Evolutionary conservation across 1,140 invertebrate species (phyloP).

Genomic region (roundworm (Caenorhabditis elegans)): WBcel235 BX284606.5:4911001-4911500

Average conservation of each 20-base stretch:
- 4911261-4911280: background rate
- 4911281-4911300: background rate
- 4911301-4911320: too few relatives aligned
- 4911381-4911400: background rate
- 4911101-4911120: conserved; percentile 17
- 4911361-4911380: conserved; percentile 2
- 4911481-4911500: conserved; percentile 39
- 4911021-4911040: too few relatives aligned
- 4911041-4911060: too few relatives aligned
- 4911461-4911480: conserved; percentile 24
- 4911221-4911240: conserved; percentile 30
- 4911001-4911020: too few relatives aligned
- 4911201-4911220: conserved; percentile 43
- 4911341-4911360: conserved; percentile 30
- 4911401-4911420: conserved; percentile 29
- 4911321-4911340: background rate
- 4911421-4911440: conserved; percentile 34
- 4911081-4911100: too few relatives aligned
- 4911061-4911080: too few relatives aligned
- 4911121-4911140: background rate
- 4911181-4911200: background rate
- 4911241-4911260: background rate
- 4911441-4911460: conserved; percentile 32
- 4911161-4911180: background rate
- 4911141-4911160: conserved; percentile 9